Evolutionary conservation across 2,888 invertebrate genomes (phyloP).

Genomic region (Frankliniella fusca): DNA sequence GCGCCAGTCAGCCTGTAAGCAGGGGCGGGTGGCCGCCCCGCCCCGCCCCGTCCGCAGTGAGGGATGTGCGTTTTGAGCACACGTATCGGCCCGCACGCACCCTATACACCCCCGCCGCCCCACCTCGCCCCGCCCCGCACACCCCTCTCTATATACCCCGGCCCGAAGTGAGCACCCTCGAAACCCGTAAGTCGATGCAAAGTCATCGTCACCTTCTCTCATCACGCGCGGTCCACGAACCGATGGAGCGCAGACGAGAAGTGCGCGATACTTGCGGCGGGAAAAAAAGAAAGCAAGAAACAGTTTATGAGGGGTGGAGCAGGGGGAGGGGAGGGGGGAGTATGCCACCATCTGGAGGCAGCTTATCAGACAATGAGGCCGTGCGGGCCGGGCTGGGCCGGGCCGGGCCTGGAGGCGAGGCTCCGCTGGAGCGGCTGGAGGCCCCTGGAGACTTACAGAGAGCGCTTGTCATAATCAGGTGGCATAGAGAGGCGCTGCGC

Average conservation of each 20-base stretch:
- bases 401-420: neutral
- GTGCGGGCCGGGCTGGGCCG: no score
- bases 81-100: no score
- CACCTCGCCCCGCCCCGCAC: no score
- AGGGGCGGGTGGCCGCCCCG: neutral
- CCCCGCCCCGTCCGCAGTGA: neutral
- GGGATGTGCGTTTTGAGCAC: no score
- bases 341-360: neutral
- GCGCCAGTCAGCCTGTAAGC: conserved; percentile 15
- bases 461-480: neutral
- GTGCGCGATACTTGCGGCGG: no score
- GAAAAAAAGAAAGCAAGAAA: no score
- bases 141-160: no score
- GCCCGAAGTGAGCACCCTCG: no score
- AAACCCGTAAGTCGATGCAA: no score
- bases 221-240: neutral
- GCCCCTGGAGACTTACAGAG: no score
- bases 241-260: no score
- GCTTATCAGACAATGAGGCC: neutral
- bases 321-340: neutral
- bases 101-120: no score
- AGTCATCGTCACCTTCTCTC: neutral
- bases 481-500: neutral
- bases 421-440: neutral
- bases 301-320: neutral